Conservation (phyloP, 2,113 vertebrate genomes). For the Aramus guarauna region DNA sequence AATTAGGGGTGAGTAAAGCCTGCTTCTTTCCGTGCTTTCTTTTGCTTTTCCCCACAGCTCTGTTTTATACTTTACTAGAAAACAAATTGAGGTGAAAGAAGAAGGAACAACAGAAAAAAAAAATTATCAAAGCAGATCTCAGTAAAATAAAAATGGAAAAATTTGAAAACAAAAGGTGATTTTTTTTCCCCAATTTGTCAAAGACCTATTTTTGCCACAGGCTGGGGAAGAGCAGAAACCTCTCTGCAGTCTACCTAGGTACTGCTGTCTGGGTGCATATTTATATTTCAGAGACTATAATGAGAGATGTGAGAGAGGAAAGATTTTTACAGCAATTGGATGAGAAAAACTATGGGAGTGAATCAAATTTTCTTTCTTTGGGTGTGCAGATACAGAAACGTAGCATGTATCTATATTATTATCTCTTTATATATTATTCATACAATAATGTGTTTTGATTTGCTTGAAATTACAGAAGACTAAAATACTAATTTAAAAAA, state of each 20-base stretch:
- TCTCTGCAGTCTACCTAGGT: neutral
- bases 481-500: neutral
- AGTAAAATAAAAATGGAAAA: neutral
- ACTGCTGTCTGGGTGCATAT: neutral
- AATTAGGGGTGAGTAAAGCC: neutral
- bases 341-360: neutral
- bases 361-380: neutral
- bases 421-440: neutral
- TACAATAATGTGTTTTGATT: neutral
- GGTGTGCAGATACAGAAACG: neutral
- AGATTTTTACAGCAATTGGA: neutral
- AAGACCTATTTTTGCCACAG: neutral
- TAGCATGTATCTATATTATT: neutral
- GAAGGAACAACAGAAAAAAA: neutral
- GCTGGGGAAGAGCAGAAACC: neutral
- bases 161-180: neutral
- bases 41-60: neutral
- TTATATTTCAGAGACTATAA: neutral
- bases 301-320: neutral
- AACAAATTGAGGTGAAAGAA: neutral
- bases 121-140: neutral
- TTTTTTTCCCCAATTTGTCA: neutral
- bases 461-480: neutral
- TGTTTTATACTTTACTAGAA: neutral
- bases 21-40: neutral